Conservation (phyloP, 2,888 invertebrate species). For the Idaea aversata region DNA sequence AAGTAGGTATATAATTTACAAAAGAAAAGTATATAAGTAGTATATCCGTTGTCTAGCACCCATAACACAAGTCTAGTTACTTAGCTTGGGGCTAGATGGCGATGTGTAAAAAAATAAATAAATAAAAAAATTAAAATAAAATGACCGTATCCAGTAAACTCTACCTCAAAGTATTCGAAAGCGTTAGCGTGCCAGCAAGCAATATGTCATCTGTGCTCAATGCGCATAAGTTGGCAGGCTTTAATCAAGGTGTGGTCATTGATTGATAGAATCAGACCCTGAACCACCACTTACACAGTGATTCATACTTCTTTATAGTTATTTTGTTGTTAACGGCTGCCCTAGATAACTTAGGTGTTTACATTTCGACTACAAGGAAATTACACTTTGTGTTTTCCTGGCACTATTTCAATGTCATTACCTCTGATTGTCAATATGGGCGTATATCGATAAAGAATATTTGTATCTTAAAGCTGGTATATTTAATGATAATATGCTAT, state of each 20-base stretch:
- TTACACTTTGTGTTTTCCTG: background rate
- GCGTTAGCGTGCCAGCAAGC: conserved; percentile 57
- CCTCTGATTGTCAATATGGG: no score
- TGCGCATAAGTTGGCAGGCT: conserved; percentile 63
- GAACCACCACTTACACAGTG: conserved; percentile 2
- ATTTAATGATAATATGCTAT: no score
- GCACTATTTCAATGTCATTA: no score
- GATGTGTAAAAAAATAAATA: no score
- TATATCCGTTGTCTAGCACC: no score
- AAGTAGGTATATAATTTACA: no score
- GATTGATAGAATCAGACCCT: conserved; percentile 66
- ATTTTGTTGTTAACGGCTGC: background rate
- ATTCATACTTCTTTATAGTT: background rate
- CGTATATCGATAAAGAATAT: no score
- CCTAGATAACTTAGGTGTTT: background rate
- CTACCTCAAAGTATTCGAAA: conserved; percentile 8
- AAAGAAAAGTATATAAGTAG: no score
- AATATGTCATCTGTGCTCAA: conserved; percentile 73
- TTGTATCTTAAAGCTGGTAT: no score
- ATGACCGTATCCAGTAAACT: conserved; percentile 17
- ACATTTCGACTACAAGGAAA: background rate
- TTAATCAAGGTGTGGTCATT: conserved; percentile 75
- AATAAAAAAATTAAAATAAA: no score
- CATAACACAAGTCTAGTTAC: no score
- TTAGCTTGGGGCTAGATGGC: no score